Base-by-base conservation (phyloP, 2,888 invertebrate genomes). In the Acrobasis repandana region DNA sequence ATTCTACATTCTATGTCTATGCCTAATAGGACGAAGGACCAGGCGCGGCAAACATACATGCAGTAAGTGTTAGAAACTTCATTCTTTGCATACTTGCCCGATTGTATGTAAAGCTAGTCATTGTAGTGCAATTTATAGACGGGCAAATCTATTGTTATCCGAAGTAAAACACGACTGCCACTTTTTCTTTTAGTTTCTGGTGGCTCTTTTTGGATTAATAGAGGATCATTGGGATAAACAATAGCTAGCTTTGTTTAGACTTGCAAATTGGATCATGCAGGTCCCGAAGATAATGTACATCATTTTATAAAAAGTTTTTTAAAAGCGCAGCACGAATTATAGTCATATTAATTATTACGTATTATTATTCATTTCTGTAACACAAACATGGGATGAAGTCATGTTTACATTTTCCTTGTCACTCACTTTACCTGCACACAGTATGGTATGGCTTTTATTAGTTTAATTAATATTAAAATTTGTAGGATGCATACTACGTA, bases 61-160 rank as follows among this genome's bases (percentile, higher is more conserved):
- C 38, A 36, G 36, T 18, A 33, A 38, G 56, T 34, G 57, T 36
- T 57, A 58, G 51, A 52, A 52, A 48, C 48, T 28, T 57, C 48
- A 36, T 60, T 20, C 16, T 49, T 56, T 56, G 56, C 59, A 46
- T 63, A 56, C 38, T 52, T 52, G 51, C 49, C 28, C 43, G 62
- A 61, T 65, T 65, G 65, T 63, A 61, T 65, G 65, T 61, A 57
- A 65, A 63, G 51, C 52, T 46, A 46, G 51, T 46, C 46, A 46
- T 46, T 59, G 46, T 59, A 52, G 43, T 52, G 33, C 51, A 59
- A 33, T 59, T 43, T 59, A 59, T 18, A 38, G 38, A 43, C 33
- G 46, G 33, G 43, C 20, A 33, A 36, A 51, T 52, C 28, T 59
- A 59, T 59, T 59, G 50, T 59, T 52, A 11, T 58, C 14, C 8